phyloP scores from a whole-genome alignment of 1,140 invertebrate genomes.

The Andrena cerasifolii region DNA sequence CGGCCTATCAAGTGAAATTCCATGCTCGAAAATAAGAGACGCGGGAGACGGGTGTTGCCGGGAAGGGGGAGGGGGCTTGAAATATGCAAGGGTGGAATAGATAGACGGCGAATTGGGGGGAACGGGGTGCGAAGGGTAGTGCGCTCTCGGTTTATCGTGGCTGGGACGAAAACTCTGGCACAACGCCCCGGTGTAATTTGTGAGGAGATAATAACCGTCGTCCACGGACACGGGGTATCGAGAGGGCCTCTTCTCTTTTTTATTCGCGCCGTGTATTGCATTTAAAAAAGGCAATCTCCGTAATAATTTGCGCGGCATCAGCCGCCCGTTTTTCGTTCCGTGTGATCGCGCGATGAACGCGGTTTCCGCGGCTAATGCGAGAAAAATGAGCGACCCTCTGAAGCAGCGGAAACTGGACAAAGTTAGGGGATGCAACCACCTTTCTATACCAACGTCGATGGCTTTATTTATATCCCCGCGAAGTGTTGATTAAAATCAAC shows the following conservation, averaged over 20 bases:
- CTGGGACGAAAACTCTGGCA: constrained; percentile 50
- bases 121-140: constrained; percentile 42
- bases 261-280: constrained; percentile 62
- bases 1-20: constrained; percentile 60
- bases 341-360: not conserved
- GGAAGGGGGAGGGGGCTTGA: too few species aligned
- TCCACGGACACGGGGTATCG: constrained; percentile 34
- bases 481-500: too few species aligned
- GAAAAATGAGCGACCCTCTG: not conserved
- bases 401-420: not conserved
- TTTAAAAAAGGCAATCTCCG: constrained; percentile 63
- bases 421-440: not conserved
- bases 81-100: not conserved
- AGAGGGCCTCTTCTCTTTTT: constrained; percentile 39
- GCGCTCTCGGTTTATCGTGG: constrained; percentile 62
- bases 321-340: not conserved
- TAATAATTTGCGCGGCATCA: constrained; percentile 37
- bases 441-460: not conserved
- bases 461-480: too few species aligned
- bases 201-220: constrained; percentile 66
- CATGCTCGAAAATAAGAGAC: constrained; percentile 50
- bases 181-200: constrained; percentile 60
- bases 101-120: not conserved
- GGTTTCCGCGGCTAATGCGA: constrained; percentile 5
- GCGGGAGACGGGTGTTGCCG: not conserved